Conservation (phyloP, 37 sponge, comb jelly and placozoan species). For the Theonella swinhoei region DNA sequence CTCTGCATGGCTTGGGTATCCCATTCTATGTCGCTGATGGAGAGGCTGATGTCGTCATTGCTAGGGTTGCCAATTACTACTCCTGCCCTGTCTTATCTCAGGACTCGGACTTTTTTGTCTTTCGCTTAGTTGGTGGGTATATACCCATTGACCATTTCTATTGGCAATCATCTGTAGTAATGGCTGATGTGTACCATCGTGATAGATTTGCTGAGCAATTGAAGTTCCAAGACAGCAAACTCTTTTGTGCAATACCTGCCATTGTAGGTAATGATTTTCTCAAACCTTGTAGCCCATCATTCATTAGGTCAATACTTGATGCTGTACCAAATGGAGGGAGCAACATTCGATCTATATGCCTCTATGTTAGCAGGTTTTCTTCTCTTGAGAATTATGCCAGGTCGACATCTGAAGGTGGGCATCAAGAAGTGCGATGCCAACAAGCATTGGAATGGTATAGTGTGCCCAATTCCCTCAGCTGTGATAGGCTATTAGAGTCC, state of each 20-base stretch:
- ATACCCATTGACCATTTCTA: slow-evolving; percentile 62
- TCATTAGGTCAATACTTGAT: neutral
- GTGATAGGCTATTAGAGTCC: neutral
- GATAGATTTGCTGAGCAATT: slow-evolving; percentile 19
- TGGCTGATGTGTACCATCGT: slow-evolving; percentile 46
- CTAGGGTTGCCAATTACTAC: slow-evolving; percentile 49
- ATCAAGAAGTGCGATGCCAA: neutral
- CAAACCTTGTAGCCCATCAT: neutral
- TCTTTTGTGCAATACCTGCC: slow-evolving; percentile 59
- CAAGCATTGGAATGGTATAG: neutral
- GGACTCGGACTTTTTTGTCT: slow-evolving; percentile 87
- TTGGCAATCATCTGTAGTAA: slow-evolving; percentile 35
- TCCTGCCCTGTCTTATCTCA: slow-evolving; percentile 65
- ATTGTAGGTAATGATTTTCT: slow-evolving; percentile 71
- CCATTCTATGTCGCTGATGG: slow-evolving; percentile 60
- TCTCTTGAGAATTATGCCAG: neutral
- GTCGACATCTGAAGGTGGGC: neutral
- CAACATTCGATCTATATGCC: neutral
- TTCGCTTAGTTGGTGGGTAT: slow-evolving; percentile 60
- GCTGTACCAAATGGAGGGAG: neutral
- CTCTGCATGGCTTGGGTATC: slow-evolving; percentile 11
- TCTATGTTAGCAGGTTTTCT: neutral
- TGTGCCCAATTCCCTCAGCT: neutral
- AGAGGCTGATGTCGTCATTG: slow-evolving; percentile 73
- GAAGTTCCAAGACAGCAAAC: slow-evolving; percentile 3